Base-by-base conservation (phyloP, 2,113 vertebrate species). In the Atherinomorus stipes region DNA sequence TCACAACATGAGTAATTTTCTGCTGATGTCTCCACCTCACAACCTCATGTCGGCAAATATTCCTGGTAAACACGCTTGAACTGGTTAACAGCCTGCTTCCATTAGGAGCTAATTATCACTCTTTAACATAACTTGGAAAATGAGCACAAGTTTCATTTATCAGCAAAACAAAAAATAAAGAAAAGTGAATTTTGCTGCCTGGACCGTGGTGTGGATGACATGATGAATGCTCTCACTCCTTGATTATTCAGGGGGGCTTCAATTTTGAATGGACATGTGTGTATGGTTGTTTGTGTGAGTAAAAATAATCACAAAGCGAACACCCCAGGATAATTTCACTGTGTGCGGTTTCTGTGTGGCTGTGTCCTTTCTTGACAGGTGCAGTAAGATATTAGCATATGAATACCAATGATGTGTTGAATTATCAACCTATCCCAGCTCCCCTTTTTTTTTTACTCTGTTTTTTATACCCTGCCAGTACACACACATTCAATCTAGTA, bases 271-370 rank as follows among this genome's bases (percentile, higher is more conserved):
- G 23, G 63, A 40, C 38, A 23, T 56, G 67, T 64, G 21, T 13
- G n/a, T 16, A 15, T 7, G 7, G 21, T 3, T 22, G 21, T 45
- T 6, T 18, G n/a, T 12, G 18, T 65, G 61, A 18, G 31, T 1
- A 38, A 53, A 42, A 78, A 80, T 70, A 84, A 91, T 87, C 77
- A 75, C 70, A 47, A n/a, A 37, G 23, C 78, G 3, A 67, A 69
- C 45, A 51, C 51, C 78, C 77, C 0, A 16, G 60, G 79, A 49
- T 54, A 52, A 65, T 44, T 76, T 66, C 25, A 64, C 22, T n/a
- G 2, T 28, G 44, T 47, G 19, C 63, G 10, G 52, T 31, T 54
- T 56, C 9, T 23, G 52, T 59, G 50, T 52, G 40, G 19, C 3
- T 51, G 44, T 15, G 38, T 74, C 59, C 52, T 78, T 84, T 51